Evolutionary conservation across 2,888 invertebrate genomes (phyloP).

Genomic region (Erebia aethiops): DNA sequence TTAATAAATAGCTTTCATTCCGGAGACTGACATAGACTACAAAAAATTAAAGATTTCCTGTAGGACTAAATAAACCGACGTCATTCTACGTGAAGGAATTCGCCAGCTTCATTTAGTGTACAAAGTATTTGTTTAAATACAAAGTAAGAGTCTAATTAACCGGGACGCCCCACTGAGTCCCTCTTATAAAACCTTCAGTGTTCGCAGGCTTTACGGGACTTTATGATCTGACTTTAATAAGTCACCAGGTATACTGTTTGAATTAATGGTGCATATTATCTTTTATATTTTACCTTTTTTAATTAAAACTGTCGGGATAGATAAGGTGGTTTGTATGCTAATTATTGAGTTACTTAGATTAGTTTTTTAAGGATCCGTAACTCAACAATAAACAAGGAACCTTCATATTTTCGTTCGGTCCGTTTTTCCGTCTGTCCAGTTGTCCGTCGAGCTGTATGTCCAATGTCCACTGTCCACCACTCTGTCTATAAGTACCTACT

Average conservation of each 20-base stretch:
- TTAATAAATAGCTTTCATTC: too few species aligned
- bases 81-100: too few species aligned
- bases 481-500: too few species aligned
- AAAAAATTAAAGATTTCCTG: too few species aligned
- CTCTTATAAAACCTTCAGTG: slow-evolving; percentile 11
- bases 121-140: slow-evolving; percentile 13
- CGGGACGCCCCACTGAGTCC: slow-evolving; percentile 13
- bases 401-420: too few species aligned
- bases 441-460: too few species aligned
- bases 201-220: slow-evolving; percentile 5
- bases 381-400: too few species aligned
- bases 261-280: slow-evolving; percentile 5
- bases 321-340: neutral
- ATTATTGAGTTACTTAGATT: neutral
- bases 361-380: too few species aligned
- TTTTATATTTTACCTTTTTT: slow-evolving; percentile 9
- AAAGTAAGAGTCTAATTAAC: slow-evolving; percentile 25
- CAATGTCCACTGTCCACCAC: too few species aligned
- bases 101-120: neutral
- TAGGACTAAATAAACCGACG: too few species aligned
- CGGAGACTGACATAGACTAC: too few species aligned
- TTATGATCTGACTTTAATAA: slow-evolving; percentile 18
- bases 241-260: slow-evolving; percentile 10
- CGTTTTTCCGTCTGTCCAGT: too few species aligned
- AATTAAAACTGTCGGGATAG: slow-evolving; percentile 7